phyloP scores from a whole-genome alignment of 2,888 invertebrate species.

The Epinotia bilunana region DNA sequence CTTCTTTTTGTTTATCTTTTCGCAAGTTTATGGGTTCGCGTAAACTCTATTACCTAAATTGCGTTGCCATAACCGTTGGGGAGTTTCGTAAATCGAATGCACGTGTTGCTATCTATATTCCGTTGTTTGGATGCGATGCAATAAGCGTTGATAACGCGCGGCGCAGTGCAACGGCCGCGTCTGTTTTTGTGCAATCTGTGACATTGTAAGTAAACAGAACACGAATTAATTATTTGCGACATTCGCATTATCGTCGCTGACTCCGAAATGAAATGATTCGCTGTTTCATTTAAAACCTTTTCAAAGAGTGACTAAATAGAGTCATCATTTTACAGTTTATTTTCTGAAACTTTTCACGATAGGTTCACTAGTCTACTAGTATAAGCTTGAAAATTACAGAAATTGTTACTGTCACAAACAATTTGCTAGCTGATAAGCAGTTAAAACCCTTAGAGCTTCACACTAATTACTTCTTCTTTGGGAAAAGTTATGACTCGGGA shows the following conservation, averaged over 20 bases:
- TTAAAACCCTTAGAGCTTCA: neutral
- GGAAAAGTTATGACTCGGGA: neutral
- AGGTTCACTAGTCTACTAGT: neutral
- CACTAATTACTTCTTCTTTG: slow-evolving; percentile 14
- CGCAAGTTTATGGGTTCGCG: slow-evolving; percentile 80
- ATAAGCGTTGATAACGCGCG: slow-evolving; percentile 40
- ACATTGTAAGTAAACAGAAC: slow-evolving; percentile 36
- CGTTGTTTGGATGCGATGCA: slow-evolving; percentile 34
- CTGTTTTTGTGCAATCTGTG: slow-evolving; percentile 48
- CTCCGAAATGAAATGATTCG: neutral
- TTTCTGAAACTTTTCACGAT: neutral
- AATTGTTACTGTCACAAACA: slow-evolving; percentile 14
- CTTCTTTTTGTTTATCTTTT: slow-evolving; percentile 85
- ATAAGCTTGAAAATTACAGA: neutral
- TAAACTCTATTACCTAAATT: slow-evolving; percentile 66
- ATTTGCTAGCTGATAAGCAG: slow-evolving; percentile 12
- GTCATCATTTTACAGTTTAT: neutral
- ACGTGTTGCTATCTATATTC: slow-evolving; percentile 7
- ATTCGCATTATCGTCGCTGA: slow-evolving; percentile 11
- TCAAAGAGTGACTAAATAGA: neutral
- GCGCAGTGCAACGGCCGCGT: slow-evolving; percentile 47
- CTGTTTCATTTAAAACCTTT: neutral
- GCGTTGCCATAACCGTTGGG: slow-evolving; percentile 45
- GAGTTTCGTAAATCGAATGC: slow-evolving; percentile 27
- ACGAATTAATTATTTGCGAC: slow-evolving; percentile 26